Percentiles rank a stretch among this genome's conserved stretches.
These are phyloP conservation scores for Paramacrobiotus metropolitanus DNA, from an alignment of 1,140 invertebrate genomes.

Conservation along the genomic window DNA sequence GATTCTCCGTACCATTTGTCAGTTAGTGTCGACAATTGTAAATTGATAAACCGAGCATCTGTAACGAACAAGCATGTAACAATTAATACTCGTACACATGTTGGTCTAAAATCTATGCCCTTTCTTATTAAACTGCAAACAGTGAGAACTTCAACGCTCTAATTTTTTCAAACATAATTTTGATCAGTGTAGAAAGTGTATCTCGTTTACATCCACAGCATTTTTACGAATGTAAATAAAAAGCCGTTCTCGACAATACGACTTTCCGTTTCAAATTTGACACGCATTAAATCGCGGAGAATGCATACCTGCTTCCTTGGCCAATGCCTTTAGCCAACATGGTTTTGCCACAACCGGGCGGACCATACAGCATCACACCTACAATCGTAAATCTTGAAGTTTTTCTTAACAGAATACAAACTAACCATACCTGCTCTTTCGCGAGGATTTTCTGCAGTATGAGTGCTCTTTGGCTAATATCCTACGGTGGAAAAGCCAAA, in stretches of 20 bases:
- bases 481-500: neutral
- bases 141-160: too few relatives aligned
- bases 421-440: neutral
- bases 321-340: slow-evolving; percentile 80
- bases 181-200: too few relatives aligned
- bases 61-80: neutral
- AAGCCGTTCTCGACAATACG: too few relatives aligned
- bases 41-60: slow-evolving; percentile 70
- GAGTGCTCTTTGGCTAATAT: neutral
- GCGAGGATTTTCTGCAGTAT: neutral
- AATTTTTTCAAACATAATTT: too few relatives aligned
- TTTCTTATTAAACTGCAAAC: too few relatives aligned
- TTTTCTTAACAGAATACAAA: neutral
- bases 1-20: slow-evolving; percentile 99
- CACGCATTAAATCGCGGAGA: neutral
- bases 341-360: slow-evolving; percentile 82
- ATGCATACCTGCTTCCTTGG: slow-evolving; percentile 37
- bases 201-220: too few relatives aligned
- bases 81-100: slow-evolving; percentile 2
- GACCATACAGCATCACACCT: slow-evolving; percentile 45
- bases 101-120: too few relatives aligned
- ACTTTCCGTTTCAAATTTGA: too few relatives aligned
- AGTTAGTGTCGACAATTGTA: slow-evolving; percentile 73
- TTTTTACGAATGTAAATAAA: too few relatives aligned
- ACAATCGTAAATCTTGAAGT: slow-evolving; percentile 22